These are phyloP conservation scores for Notodonta ziczac DNA, from an alignment of 2,888 invertebrate genomes.

Conservation along the genomic window DNA sequence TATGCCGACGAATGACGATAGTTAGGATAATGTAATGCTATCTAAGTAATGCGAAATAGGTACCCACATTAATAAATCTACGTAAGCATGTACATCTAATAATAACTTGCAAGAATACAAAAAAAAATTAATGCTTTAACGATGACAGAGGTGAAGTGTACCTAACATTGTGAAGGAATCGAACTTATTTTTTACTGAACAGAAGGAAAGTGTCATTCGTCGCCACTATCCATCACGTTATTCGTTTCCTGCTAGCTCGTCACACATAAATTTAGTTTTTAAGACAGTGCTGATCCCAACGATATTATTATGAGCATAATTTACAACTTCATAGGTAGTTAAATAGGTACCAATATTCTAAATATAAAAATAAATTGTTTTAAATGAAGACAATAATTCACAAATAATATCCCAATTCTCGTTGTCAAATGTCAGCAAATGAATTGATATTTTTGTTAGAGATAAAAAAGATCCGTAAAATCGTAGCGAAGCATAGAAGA, in stretches of 20 bases:
- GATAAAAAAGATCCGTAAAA: slow-evolving; percentile 38
- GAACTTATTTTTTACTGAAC: slow-evolving; percentile 68
- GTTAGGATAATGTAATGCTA: too few relatives aligned
- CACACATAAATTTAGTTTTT: slow-evolving; percentile 67
- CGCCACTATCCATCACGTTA: slow-evolving; percentile 73
- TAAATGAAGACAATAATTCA: slow-evolving; percentile 27
- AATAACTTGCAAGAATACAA: background rate
- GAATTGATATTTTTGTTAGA: slow-evolving; percentile 17
- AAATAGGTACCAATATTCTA: slow-evolving; percentile 14
- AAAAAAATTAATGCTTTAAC: slow-evolving; percentile 21
- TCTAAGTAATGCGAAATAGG: too few relatives aligned
- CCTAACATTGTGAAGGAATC: slow-evolving; percentile 40
- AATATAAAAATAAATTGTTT: slow-evolving; percentile 10
- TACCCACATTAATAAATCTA: too few relatives aligned
- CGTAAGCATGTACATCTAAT: too few relatives aligned
- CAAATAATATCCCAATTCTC: slow-evolving; percentile 24
- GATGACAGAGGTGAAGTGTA: slow-evolving; percentile 32
- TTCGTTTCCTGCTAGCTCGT: slow-evolving; percentile 69
- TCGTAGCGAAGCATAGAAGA: slow-evolving; percentile 45
- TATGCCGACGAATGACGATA: too few relatives aligned
- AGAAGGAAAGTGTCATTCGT: slow-evolving; percentile 80
- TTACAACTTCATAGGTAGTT: slow-evolving; percentile 14
- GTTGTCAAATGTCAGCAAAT: slow-evolving; percentile 8
- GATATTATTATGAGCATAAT: slow-evolving; percentile 38
- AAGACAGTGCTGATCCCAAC: slow-evolving; percentile 48